Evolutionary conservation across 2,888 invertebrate genomes (phyloP), one percentile per base, ranked within the genome.

Genomic region (Diaprepes abbreviatus): DNA sequence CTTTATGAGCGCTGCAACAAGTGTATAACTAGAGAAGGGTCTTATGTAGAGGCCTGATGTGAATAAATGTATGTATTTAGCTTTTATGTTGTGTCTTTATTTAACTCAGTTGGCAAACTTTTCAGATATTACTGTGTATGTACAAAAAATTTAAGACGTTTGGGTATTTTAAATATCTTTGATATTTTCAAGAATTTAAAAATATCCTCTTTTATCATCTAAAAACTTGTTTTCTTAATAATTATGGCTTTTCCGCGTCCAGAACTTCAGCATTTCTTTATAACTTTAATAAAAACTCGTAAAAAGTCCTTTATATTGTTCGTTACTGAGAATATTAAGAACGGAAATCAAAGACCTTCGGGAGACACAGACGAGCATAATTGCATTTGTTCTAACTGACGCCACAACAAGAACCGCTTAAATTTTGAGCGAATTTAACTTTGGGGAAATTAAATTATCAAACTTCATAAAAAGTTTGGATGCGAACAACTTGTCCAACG

Each of bases 381-480:
- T 73, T 73, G 74, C 72, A 70, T 74, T 74, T 68, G 70, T 70
- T 72, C 57, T 65, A 65, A 62, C 55, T 67, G 71, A 67, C 70
- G 67, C 60, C 54, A 63, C 66, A 59, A 67, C 64, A 66, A 71
- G 71, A 68, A 68, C 68, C 57, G 65, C 62, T 68, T 65, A 69
- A 58, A 69, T 64, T 69, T 69, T 64, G 33, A 69, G 54, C 59
- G 59, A 64, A 64, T 69, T 69, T 69, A 69, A 69, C 69, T 70
- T 70, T 66, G 28, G 38, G 60, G 70, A 70, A 70, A 70, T 70
- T 70, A 38, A 70, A 70, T 70, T 70, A 70, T 70, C 66, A 66
- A 70, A 66, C 70, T 70, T 70, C 62, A 70, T 70, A 70, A 70
- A 70, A 70, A 70, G 66, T 66, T 70, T 62, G 7, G 43, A 68